Evolutionary conservation across 1,140 invertebrate species (phyloP).

Genomic region (Megalonaias nervosa): DNA sequence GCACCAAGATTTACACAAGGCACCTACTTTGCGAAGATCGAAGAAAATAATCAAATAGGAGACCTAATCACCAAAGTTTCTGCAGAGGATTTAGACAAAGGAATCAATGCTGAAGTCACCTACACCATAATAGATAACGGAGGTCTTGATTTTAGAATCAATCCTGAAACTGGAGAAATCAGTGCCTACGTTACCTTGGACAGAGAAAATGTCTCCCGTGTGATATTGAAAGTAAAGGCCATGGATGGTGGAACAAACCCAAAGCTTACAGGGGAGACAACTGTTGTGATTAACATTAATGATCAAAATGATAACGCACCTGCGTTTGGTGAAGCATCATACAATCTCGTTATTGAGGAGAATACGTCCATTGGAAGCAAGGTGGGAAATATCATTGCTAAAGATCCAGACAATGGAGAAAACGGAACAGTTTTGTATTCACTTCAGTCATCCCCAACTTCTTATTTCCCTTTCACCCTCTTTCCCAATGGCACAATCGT

Average conservation of each 20-base stretch:
- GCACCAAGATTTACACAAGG: constrained; percentile 80
- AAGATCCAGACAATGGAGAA: constrained; percentile 91
- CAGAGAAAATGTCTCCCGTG: constrained; percentile 74
- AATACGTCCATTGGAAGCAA: constrained; percentile 83
- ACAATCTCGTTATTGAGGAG: constrained; percentile 76
- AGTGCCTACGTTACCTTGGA: constrained; percentile 79
- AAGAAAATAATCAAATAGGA: constrained; percentile 59
- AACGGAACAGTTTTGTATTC: constrained; percentile 88
- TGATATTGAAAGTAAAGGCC: constrained; percentile 39
- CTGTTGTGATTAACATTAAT: constrained; percentile 74
- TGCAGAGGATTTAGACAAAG: constrained; percentile 44
- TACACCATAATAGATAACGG: constrained; percentile 30
- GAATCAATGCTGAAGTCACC: constrained; percentile 73
- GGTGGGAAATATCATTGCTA: constrained; percentile 86
- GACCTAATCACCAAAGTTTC: constrained; percentile 42
- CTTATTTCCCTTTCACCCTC: constrained; percentile 40
- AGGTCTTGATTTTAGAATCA: constrained; percentile 81
- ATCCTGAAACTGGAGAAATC: constrained; percentile 88
- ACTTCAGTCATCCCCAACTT: constrained; percentile 23
- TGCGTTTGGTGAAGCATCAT: constrained; percentile 44
- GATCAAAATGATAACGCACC: constrained; percentile 76
- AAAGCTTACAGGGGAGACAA: constrained; percentile 75
- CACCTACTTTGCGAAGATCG: constrained; percentile 36
- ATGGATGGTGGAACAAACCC: constrained; percentile 87
- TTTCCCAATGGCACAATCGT: constrained; percentile 65